phyloP scores from a whole-genome alignment of 2,888 invertebrate species.

The Andricus curvator region DNA sequence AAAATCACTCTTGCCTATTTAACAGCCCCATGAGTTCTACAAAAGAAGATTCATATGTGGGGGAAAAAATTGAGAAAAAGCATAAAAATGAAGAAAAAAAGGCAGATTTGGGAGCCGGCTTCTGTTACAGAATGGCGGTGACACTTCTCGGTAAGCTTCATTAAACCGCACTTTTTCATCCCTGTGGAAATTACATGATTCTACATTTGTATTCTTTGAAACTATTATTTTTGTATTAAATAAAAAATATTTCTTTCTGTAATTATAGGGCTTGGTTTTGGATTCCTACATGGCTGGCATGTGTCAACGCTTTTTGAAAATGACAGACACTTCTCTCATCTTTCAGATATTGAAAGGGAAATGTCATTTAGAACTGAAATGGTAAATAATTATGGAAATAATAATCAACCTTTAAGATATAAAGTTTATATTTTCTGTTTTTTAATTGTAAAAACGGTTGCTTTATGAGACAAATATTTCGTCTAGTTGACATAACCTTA shows the following conservation, averaged over 20 bases:
- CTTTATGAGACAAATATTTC: background rate
- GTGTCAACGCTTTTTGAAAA: slow-evolving; percentile 89
- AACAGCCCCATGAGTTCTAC: slow-evolving; percentile 21
- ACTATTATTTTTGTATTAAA: background rate
- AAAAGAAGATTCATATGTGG: background rate
- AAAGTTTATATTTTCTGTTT: background rate
- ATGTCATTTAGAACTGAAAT: slow-evolving; percentile 92
- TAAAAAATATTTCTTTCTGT: background rate
- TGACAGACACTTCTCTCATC: slow-evolving; percentile 89
- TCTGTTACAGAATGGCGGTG: slow-evolving; percentile 34
- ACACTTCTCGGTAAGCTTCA: slow-evolving; percentile 17
- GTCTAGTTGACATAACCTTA: background rate
- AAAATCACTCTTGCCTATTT: background rate
- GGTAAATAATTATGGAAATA: slow-evolving; percentile 78
- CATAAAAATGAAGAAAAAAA: slow-evolving; percentile 9
- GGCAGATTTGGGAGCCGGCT: background rate
- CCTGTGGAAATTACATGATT: background rate
- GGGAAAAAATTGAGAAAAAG: background rate
- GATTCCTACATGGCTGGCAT: slow-evolving; percentile 84
- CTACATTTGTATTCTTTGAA: background rate
- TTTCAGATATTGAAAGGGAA: slow-evolving; percentile 91
- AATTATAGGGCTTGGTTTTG: slow-evolving; percentile 81
- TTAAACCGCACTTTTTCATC: background rate
- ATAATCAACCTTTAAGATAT: background rate
- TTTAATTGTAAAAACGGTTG: background rate